Evolutionary conservation across 1,140 invertebrate genomes (phyloP).

Genomic region (Copidosoma floridanum): DNA sequence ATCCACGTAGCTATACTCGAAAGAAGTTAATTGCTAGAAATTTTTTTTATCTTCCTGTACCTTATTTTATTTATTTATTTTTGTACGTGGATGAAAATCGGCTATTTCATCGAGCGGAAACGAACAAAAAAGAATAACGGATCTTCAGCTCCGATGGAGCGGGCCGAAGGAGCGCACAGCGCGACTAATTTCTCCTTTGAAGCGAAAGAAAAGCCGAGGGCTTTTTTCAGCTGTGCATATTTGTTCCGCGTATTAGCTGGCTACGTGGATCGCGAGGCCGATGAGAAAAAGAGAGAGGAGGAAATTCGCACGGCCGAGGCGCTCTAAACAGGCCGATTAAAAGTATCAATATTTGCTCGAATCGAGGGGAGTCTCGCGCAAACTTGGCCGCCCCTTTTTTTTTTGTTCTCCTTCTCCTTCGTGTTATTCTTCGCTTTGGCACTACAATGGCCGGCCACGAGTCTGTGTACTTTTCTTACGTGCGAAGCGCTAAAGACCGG

Average conservation of each 20-base stretch:
- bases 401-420: constrained; percentile 14
- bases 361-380: constrained; percentile 29
- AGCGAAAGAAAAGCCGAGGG: constrained; percentile 4
- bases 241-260: constrained; percentile 22
- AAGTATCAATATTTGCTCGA: constrained; percentile 48
- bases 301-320: not conserved
- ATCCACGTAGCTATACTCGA: too few species aligned
- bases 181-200: not conserved
- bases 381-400: constrained; percentile 18
- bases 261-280: not conserved
- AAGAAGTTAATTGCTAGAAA: too few species aligned
- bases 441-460: too few species aligned
- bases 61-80: too few species aligned
- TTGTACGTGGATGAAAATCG: too few species aligned
- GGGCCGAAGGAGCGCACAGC: too few species aligned
- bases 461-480: not conserved
- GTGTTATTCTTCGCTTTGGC: too few species aligned
- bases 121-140: not conserved
- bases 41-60: too few species aligned
- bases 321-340: constrained; percentile 43
- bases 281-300: constrained; percentile 23
- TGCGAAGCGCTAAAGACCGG: not conserved
- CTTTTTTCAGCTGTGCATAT: constrained; percentile 40
- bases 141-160: too few species aligned
- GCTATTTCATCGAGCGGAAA: constrained; percentile 7